Base-by-base conservation (phyloP, 1,140 invertebrate genomes). In the Conus betulinus region DNA sequence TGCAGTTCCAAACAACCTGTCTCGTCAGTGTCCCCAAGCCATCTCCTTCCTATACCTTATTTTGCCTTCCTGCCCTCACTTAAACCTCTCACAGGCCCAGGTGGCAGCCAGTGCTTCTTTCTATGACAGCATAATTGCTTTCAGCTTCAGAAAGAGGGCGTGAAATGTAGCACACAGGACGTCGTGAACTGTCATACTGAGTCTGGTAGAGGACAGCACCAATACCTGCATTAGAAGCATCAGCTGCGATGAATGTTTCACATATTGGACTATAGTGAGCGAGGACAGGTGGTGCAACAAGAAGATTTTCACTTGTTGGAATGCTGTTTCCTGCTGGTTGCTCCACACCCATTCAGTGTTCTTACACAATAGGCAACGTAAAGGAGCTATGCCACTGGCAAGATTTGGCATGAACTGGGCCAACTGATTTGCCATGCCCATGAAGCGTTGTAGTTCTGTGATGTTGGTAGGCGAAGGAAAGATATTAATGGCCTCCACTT, bases 71-170 rank as follows among this genome's bases (percentile, higher is more conserved):
- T n/a, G n/a, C n/a, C n/a, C n/a, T n/a, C n/a, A n/a, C n/a, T n/a
- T 91, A 92, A 96, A 96, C 91, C 96, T 95, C 85, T 94, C 93
- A 39, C 96, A 94, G 7, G 94, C 95, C 92, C 94, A 96, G 52
- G 96, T 89, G n/a, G 96, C 93, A 15, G 95, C 95, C 25, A 96
- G 91, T 7, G 94, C 95, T 93, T 97, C 96, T 92, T 95, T 96
- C 96, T 52, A 96, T 95, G 88, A 96, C 95, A 20, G 94, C 91
- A 85, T 96, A 96, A 71, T 94, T 95, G 89, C 92, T 88, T 90
- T 96, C 95, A 7, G 95, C 79, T 25, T 82, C 79, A 10, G 87
- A 90, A n/a, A 93, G 67, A 60, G 88, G 88, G 27, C 89, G 52
- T 1, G 92, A 93, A 71, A 71, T 88, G 76, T 82, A 93, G 39